These are phyloP conservation scores for Tridacna crocea DNA, from an alignment of 2,888 invertebrate species.

Conservation along the genomic window DNA sequence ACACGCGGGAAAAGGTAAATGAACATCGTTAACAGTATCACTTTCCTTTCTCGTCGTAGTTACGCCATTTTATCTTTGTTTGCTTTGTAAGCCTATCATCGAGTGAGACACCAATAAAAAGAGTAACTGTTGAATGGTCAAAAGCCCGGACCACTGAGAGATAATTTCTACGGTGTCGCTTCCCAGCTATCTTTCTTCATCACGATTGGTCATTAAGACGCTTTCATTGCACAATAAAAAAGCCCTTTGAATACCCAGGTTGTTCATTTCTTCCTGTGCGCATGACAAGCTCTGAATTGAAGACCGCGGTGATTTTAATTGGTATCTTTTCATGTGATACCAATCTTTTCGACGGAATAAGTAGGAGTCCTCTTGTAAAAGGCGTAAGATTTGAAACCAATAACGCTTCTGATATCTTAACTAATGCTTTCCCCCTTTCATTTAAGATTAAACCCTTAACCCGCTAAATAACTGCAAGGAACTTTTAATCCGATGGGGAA, in stretches of 20 bases:
- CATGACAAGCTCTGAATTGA: slow-evolving; percentile 14
- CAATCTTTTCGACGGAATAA: slow-evolving; percentile 11
- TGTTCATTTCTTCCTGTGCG: slow-evolving; percentile 25
- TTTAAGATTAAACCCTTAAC: no score
- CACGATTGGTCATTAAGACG: slow-evolving; percentile 18
- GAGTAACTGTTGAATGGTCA: slow-evolving; percentile 19
- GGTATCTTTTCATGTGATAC: slow-evolving; percentile 18
- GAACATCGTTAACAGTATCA: slow-evolving; percentile 10
- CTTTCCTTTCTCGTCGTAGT: background rate
- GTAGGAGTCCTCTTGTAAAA: slow-evolving; percentile 10
- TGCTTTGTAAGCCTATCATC: background rate
- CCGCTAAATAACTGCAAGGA: no score
- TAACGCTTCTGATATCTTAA: slow-evolving; percentile 14
- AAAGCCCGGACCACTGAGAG: background rate
- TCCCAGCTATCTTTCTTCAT: slow-evolving; percentile 2
- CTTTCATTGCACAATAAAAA: slow-evolving; percentile 29
- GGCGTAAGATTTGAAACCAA: slow-evolving; percentile 18
- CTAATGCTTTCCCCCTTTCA: background rate
- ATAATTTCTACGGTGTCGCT: slow-evolving; percentile 10
- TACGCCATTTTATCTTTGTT: slow-evolving; percentile 15
- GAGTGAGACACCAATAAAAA: slow-evolving; percentile 1
- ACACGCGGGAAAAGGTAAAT: background rate
- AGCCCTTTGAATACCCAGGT: slow-evolving; percentile 15
- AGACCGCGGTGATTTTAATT: slow-evolving; percentile 20
- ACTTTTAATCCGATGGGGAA: no score